phyloP scores from a whole-genome alignment of 92 coral and sea anemone species.

The Bergia sp. region DNA sequence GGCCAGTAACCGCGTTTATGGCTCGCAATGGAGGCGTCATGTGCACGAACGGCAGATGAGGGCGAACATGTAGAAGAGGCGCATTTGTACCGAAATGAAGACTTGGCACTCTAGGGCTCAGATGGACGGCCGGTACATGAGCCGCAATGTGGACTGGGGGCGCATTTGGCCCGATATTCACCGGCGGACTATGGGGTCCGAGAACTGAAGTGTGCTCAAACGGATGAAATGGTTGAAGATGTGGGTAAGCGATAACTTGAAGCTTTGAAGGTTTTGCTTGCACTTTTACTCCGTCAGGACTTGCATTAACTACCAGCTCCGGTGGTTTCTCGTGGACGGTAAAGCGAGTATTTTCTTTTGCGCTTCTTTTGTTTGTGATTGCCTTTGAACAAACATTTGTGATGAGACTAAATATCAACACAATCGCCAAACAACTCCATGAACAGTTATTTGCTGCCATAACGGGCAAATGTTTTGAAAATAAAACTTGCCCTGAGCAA shows the following conservation, averaged over 20 bases:
- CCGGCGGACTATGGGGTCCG: slow-evolving; percentile 99
- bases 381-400: slow-evolving; percentile 57
- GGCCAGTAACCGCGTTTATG: slow-evolving; percentile 91
- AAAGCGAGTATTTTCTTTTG: slow-evolving; percentile 67
- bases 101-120: slow-evolving; percentile 96
- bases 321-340: slow-evolving; percentile 93
- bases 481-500: slow-evolving; percentile 40
- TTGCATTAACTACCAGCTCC: slow-evolving; percentile 85
- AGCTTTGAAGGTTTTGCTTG: slow-evolving; percentile 94
- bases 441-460: slow-evolving; percentile 79
- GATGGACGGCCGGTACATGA: slow-evolving; percentile 96
- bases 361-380: slow-evolving; percentile 60
- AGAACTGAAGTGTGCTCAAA: slow-evolving; percentile 97
- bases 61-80: slow-evolving; percentile 97
- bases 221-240: slow-evolving; percentile 88
- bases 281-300: slow-evolving; percentile 86
- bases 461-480: slow-evolving; percentile 41
- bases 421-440: slow-evolving; percentile 63
- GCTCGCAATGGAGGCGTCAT: slow-evolving; percentile 98
- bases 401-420: slow-evolving; percentile 54
- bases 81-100: slow-evolving; percentile 99
- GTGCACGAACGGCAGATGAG: slow-evolving; percentile 95
- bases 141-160: slow-evolving; percentile 99
- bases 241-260: slow-evolving; percentile 96
- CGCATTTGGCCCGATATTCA: slow-evolving; percentile 98